phyloP scores from a whole-genome alignment of 2,888 invertebrate genomes.

The Apamea sordens region DNA sequence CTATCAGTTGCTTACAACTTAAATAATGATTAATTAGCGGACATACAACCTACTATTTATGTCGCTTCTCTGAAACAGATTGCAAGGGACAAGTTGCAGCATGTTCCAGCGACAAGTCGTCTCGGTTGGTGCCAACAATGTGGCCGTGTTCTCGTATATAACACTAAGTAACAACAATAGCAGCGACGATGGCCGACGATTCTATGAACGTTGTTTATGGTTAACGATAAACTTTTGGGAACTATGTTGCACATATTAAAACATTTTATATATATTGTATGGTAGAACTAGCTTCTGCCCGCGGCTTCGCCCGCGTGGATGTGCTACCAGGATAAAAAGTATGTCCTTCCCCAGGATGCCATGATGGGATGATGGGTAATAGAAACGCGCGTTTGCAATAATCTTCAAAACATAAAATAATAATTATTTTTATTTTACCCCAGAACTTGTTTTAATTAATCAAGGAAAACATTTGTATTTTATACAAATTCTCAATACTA shows the following conservation, averaged over 20 bases:
- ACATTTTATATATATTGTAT: not conserved
- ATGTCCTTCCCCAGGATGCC: no score
- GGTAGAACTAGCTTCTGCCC: no score
- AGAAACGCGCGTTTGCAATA: not conserved
- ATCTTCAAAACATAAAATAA: not conserved
- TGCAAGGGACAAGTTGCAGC: constrained; percentile 38
- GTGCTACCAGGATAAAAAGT: no score
- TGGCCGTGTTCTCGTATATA: constrained; percentile 37
- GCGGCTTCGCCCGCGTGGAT: no score
- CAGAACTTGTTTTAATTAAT: not conserved
- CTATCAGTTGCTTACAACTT: not conserved
- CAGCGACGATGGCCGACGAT: constrained; percentile 1
- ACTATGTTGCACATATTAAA: not conserved
- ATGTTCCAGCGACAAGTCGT: constrained; percentile 50
- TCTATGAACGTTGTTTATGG: constrained; percentile 30
- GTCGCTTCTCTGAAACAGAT: constrained; percentile 25
- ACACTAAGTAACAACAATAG: constrained; percentile 47
- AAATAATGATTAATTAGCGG: not conserved
- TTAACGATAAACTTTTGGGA: constrained; percentile 3
- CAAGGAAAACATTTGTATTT: not conserved
- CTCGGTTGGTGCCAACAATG: constrained; percentile 51
- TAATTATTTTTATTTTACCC: not conserved
- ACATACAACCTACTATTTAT: constrained; percentile 3
- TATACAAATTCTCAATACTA: not conserved
- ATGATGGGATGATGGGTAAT: no score